Percentiles rank a stretch among this genome's conserved stretches.
Evolutionary conservation across 1,140 invertebrate species (phyloP).

Genomic region (Rhopalosiphum maidis): DNA sequence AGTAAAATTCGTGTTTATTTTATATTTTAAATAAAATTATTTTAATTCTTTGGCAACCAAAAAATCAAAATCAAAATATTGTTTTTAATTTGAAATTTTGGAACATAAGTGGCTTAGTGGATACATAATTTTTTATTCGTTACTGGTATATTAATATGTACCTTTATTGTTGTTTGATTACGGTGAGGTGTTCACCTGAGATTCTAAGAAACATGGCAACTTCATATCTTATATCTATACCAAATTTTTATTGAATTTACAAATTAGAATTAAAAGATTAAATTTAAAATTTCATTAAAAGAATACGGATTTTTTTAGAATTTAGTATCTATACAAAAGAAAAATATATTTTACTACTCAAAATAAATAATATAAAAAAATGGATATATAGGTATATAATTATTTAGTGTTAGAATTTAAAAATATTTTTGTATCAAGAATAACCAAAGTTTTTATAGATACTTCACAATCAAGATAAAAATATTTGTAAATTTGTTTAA

Average conservation of each 20-base stretch:
- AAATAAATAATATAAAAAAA: no score
- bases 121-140: not conserved
- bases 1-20: not conserved
- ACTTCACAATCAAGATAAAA: not conserved
- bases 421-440: not conserved
- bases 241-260: not conserved
- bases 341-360: no score
- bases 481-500: not conserved
- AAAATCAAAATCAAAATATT: not conserved
- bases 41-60: not conserved
- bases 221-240: not conserved
- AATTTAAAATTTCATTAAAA: not conserved
- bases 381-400: no score
- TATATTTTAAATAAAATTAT: not conserved
- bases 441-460: not conserved
- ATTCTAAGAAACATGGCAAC: not conserved
- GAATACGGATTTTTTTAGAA: no score
- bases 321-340: no score
- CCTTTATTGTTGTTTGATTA: no score
- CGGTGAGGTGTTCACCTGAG: not conserved
- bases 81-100: not conserved
- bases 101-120: not conserved
- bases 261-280: not conserved
- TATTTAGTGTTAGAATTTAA: no score
- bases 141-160: not conserved